These are phyloP conservation scores for Ptilodon capucinus DNA, from an alignment of 2,888 invertebrate species.

Conservation along the genomic window DNA sequence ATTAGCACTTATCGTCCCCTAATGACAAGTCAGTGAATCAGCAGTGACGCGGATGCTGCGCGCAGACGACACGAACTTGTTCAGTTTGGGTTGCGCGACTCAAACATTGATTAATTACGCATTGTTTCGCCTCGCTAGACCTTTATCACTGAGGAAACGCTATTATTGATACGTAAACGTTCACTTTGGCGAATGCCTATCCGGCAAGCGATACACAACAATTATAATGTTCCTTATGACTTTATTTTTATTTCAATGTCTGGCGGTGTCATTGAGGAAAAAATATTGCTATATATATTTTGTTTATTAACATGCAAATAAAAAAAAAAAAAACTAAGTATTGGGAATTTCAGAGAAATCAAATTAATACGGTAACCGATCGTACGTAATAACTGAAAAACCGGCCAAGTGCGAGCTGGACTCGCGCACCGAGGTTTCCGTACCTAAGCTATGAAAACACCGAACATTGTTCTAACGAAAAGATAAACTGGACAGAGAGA, in stretches of 20 bases:
- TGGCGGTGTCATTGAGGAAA: constrained; percentile 1
- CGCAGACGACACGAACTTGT: constrained; percentile 1
- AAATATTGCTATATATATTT: background rate
- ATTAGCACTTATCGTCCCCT: background rate
- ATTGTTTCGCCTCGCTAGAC: constrained; percentile 11
- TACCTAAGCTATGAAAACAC: too few species aligned
- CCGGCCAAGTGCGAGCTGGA: too few species aligned
- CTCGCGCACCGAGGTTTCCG: too few species aligned
- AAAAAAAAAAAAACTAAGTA: too few species aligned
- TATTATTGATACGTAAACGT: background rate
- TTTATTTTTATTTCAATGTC: background rate
- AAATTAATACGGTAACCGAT: too few species aligned
- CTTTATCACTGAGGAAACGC: constrained; percentile 6
- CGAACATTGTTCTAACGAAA: too few species aligned
- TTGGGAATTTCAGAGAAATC: too few species aligned
- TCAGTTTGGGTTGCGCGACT: background rate
- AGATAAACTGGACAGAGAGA: too few species aligned
- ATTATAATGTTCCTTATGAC: background rate
- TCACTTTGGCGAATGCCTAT: constrained; percentile 1
- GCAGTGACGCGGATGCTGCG: constrained; percentile 1
- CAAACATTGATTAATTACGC: constrained; percentile 8
- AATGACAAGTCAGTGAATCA: constrained; percentile 5
- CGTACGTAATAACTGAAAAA: too few species aligned
- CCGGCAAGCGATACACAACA: constrained; percentile 5
- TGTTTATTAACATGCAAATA: too few species aligned